Evolutionary conservation across 2,113 vertebrate genomes (phyloP).

Genomic region (Acanthisitta chloris): DNA sequence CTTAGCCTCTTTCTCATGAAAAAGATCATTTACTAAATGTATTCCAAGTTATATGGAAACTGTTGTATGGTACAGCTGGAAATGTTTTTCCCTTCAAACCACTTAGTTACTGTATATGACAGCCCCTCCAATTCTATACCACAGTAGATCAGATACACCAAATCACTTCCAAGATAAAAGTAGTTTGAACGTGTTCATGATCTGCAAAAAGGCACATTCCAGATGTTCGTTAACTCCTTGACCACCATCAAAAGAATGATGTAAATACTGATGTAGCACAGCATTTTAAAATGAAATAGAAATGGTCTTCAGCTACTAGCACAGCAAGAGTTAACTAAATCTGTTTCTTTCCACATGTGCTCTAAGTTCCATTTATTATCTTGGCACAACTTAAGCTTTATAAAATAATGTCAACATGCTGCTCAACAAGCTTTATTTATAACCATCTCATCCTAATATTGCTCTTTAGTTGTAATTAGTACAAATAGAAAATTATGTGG

Average conservation of each 20-base stretch:
- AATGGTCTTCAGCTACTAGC: neutral
- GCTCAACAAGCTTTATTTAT: conserved; percentile 28
- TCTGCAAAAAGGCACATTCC: conserved; percentile 18
- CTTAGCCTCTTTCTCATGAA: neutral
- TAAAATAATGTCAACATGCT: neutral
- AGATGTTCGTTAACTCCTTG: conserved; percentile 30
- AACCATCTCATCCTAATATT: conserved; percentile 9
- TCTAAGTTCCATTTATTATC: neutral
- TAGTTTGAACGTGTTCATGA: neutral
- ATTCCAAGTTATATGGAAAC: neutral
- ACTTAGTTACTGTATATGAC: neutral
- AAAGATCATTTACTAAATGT: neutral
- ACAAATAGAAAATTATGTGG: conserved; percentile 2
- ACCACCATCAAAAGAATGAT: neutral
- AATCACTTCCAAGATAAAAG: conserved; percentile 17
- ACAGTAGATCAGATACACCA: neutral
- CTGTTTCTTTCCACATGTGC: neutral
- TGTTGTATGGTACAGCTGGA: conserved; percentile 27
- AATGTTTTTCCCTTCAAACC: conserved; percentile 36
- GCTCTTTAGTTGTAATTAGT: conserved; percentile 30
- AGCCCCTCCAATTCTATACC: conserved; percentile 15
- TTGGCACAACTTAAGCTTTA: neutral
- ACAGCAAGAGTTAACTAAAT: neutral
- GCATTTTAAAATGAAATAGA: neutral
- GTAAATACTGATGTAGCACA: neutral